phyloP scores from a whole-genome alignment of 1,140 invertebrate species.

The Sinonovacula constricta region DNA sequence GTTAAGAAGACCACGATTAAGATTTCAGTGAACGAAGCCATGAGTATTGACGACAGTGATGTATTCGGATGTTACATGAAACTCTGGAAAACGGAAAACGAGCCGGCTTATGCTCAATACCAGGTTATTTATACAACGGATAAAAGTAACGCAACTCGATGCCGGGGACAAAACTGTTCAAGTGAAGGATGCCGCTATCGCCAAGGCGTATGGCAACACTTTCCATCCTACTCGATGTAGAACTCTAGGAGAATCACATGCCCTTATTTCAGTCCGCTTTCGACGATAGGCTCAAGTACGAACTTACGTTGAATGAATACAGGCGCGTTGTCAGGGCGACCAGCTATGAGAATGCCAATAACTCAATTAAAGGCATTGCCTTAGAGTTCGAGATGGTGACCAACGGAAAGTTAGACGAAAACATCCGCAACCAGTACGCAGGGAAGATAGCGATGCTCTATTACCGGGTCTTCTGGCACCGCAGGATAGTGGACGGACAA shows the following conservation, averaged over 20 bases:
- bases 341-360: background rate
- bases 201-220: background rate
- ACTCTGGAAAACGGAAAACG: no score
- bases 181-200: background rate
- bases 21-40: no score
- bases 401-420: background rate
- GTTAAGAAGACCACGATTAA: no score
- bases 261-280: constrained; percentile 21
- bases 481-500: background rate
- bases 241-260: constrained; percentile 1
- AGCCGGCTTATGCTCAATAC: no score
- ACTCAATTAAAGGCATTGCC: constrained; percentile 18
- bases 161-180: background rate
- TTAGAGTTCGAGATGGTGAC: constrained; percentile 29
- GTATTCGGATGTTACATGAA: no score
- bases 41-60: no score
- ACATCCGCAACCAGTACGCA: background rate
- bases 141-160: no score
- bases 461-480: background rate
- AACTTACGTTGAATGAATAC: constrained; percentile 40
- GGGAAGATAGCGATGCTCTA: constrained; percentile 9
- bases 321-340: constrained; percentile 1
- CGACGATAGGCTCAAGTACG: constrained; percentile 10
- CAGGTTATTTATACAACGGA: no score
- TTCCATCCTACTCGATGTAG: constrained; percentile 19